Evolutionary conservation across 1,140 invertebrate species (phyloP), one percentile per base, ranked within the genome.

Genomic region (Drosophila bocki): DNA sequence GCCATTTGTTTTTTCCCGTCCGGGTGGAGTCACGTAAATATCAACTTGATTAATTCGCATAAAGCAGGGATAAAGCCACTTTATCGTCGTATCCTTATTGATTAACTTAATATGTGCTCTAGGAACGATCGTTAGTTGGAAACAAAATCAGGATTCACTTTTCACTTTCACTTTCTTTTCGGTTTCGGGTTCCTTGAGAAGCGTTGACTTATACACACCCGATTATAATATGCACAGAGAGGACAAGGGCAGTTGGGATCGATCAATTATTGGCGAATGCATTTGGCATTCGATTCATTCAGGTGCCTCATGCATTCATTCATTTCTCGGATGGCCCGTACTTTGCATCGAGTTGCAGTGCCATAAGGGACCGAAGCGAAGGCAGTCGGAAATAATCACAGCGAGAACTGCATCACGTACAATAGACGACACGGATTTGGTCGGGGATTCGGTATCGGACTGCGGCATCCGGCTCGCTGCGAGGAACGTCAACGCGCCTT

Each of bases 401-500:
- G 45, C n/a, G 29, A 47, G n/a, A 72, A 74, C 70, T 60, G 67
- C 70, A 74, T 74, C 70, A 51, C 70, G 70, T 64, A 42, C 17
- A 44, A 61, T 59, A 37, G 44, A 58, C 70, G 78, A 63, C 60
- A 75, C 67, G 62, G 48, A 68, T 19, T 70, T 68, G n/a, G 69
- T 75, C 35, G 78, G 51, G 44, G 19, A 29, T 35, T 63, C 29
- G 39, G n/a, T 12, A 17, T 53, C 48, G 68, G 54, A 35, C 6
- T 48, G 42, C 35, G 57, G 45, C 39, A 62, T 62, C 67, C 70
- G 67, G 65, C 63, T 57, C 67, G 59, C 53, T 64, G 54, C 51
- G 58, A 37, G 58, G 45, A 68, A 85, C 85, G 85, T 90, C 85
- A 76, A 76, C 63, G 80, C 86, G 71, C 61, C 58, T 65, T 53